Evolutionary conservation across 2,888 invertebrate genomes (phyloP).

Genomic region (Drosophila merina): DNA sequence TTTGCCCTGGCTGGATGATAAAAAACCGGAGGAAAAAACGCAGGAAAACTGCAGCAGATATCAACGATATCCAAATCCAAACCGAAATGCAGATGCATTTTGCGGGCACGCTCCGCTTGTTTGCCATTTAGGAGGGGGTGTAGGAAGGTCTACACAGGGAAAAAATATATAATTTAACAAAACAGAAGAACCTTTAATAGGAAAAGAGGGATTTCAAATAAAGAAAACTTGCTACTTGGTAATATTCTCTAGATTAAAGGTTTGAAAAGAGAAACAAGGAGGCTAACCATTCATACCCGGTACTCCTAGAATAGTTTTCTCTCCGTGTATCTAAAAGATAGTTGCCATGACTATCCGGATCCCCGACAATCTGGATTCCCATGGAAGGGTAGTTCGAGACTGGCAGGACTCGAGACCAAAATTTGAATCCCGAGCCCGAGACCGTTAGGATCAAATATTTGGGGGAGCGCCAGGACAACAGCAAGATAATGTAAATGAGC

Average conservation of each 20-base stretch:
- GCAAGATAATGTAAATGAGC: conserved; percentile 40
- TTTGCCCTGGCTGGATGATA: conserved; percentile 30
- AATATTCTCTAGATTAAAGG: too few relatives aligned
- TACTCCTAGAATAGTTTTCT: not conserved
- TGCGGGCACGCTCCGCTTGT: conserved; percentile 57
- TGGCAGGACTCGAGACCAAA: conserved; percentile 11
- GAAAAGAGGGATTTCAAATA: not conserved
- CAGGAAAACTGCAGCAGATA: conserved; percentile 26
- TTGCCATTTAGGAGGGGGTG: conserved; percentile 11
- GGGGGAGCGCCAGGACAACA: conserved; percentile 29
- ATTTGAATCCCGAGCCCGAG: conserved; percentile 19
- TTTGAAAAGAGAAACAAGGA: not conserved
- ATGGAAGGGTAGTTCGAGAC: conserved; percentile 44
- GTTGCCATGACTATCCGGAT: conserved; percentile 65
- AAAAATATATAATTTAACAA: not conserved
- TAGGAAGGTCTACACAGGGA: conserved; percentile 13
- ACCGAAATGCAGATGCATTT: conserved; percentile 69
- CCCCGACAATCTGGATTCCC: conserved; percentile 34
- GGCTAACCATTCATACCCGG: not conserved
- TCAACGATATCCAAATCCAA: conserved; percentile 49
- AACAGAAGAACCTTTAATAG: not conserved
- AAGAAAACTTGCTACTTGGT: too few relatives aligned
- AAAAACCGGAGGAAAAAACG: conserved; percentile 22
- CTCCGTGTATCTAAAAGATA: conserved; percentile 53
- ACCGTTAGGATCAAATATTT: conserved; percentile 53